Base-by-base conservation (phyloP, 1,140 invertebrate genomes). In the Hylaeus volcanicus region DNA sequence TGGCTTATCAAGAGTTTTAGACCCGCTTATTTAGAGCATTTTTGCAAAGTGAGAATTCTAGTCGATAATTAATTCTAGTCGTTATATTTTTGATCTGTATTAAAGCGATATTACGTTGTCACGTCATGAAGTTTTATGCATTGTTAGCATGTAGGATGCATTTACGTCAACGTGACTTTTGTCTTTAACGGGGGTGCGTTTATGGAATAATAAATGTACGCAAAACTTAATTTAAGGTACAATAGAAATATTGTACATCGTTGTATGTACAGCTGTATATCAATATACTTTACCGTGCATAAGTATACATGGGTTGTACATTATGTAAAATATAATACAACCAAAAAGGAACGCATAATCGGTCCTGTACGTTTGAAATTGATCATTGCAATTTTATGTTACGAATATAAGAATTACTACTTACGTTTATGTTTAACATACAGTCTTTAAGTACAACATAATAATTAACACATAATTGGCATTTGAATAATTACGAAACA, bases 51-150 rank as follows among this genome's bases (percentile, higher is more conserved):
- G 83, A 79, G 64, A 84, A 84, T 86, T 92, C 91, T 92, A 92
- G 91, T 92, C 91, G 81, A 83, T 82, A 66, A 83, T 89, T 65
- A 82, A 87, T 82, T 92, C 91, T 92, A 92, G 91, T 92, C 91
- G 86, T 85, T 75, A 85, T 73, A 81, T 85, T 86, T 84, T 87
- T 88, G 73, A 88, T 87, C 76, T 74, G 82, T 78, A 86, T 89
- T 75, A 74, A 61, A 43, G 8, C 58, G 56, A 66, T 71, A 12
- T 84, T 69, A 76, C 45, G 15, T 81, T 79, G 5, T 58, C 11
- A 72, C 14, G 12, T 37, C 39, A 58, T 66, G 63, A 14, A 55
- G 74, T 72, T 51, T 48, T 15, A 79, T 63, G 43, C 70, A 79
- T 79, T 79, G 77, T 73, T 74, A 85, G 75, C 63, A 43, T 83